Evolutionary conservation across 2,888 invertebrate genomes (phyloP), one percentile per base, ranked within the genome.

Genomic region (Diaprepes abbreviatus): DNA sequence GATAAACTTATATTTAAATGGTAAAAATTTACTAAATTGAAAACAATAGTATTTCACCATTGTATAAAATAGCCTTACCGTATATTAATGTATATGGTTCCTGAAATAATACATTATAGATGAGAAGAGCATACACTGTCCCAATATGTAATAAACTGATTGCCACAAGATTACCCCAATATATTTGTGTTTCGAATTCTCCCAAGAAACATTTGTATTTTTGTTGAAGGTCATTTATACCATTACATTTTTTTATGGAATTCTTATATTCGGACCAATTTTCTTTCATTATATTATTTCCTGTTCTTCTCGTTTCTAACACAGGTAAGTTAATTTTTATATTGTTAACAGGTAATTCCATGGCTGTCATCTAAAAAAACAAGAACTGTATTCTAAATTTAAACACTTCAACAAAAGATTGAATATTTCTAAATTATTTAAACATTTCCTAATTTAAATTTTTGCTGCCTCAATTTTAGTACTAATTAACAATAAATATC

Each of bases 101-200:
- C 52, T 16, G 1, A 64, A 14, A 57, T 63, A 73, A 6, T 48
- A 28, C 6, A 5, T 71, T 55, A 55, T 71, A 70, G 2, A 73
- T 74, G 10, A 73, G 5, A 7, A 75, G 16, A 28, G 45, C 36
- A 33, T 74, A 75, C 1, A 76, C 7, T 5, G 74, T 66, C 5
- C 75, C 54, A 2, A 76, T 9, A 66, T 80, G 79, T 16, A 74
- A 45, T 7, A 76, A 16, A 9, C 48, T 40, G 7, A 80, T 73
- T 10, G 70, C 62, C 3, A 77, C 67, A 10, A 78, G 68, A 54
- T 78, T 79, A 6, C 50, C 48, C 77, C 77, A 79, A 58, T 74
- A 78, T 5, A 79, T 48, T 16, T 74, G 73, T 5, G 77, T 79
- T 31, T 79, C 75, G 59, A 79, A 78, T 68, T 77, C 76, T 74